These are phyloP conservation scores for Poeciliopsis infans DNA, from an alignment of 2,797 vertebrate species.

Conservation along the genomic window DNA sequence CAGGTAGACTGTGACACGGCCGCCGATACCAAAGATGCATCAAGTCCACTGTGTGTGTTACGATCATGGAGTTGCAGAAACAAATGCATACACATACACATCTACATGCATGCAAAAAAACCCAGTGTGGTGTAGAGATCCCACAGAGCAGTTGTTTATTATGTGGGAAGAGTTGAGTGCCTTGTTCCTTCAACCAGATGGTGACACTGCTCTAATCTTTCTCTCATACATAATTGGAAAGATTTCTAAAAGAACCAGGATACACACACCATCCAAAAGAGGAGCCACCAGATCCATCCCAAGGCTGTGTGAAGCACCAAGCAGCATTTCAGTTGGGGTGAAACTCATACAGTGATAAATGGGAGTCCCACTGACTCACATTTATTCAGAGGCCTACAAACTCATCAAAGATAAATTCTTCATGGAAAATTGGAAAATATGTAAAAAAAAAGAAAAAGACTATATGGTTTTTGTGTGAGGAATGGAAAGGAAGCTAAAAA, in stretches of 20 bases:
- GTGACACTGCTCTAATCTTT: constrained; percentile 83
- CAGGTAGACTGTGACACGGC: constrained; percentile 90
- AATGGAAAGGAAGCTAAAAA: background rate
- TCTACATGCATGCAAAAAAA: background rate
- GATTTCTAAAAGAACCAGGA: background rate
- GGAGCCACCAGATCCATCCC: background rate
- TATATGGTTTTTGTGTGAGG: background rate
- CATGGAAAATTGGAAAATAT: background rate
- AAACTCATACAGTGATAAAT: too few relatives aligned
- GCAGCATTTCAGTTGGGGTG: background rate
- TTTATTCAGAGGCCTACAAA: background rate
- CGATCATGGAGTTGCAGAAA: constrained; percentile 26
- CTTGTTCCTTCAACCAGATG: constrained; percentile 94
- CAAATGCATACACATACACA: constrained; percentile 19
- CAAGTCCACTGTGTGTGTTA: constrained; percentile 82
- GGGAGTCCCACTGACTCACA: background rate
- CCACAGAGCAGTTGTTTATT: constrained; percentile 73
- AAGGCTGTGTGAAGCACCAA: background rate
- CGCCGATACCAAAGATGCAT: constrained; percentile 97
- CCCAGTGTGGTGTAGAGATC: background rate
- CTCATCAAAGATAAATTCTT: background rate
- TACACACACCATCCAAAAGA: background rate
- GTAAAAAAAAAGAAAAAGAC: background rate
- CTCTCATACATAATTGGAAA: background rate
- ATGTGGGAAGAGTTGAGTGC: constrained; percentile 90